Evolutionary conservation across 2,797 vertebrate species (phyloP).

Genomic region (Smutsia temminckii): DNA sequence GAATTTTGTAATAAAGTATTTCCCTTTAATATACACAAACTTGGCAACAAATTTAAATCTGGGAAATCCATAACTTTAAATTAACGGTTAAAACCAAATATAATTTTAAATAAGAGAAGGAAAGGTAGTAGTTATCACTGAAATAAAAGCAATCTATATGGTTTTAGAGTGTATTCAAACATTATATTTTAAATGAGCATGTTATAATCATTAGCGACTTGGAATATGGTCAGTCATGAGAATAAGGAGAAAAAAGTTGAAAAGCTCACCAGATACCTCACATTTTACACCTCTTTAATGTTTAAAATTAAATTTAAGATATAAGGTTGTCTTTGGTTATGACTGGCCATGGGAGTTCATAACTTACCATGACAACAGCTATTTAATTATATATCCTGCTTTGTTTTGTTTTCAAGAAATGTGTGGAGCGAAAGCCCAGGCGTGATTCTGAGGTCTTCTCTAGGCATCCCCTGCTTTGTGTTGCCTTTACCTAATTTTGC

Average conservation of each 20-base stretch:
- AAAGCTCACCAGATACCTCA: not conserved
- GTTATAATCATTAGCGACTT: not conserved
- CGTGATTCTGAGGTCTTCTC: not conserved
- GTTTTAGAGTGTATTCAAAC: not conserved
- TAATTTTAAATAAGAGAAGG: conserved; percentile 17
- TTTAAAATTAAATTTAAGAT: conserved; percentile 30
- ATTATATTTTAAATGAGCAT: not conserved
- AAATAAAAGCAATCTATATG: conserved; percentile 11
- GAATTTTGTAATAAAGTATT: not conserved
- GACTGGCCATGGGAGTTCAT: not conserved
- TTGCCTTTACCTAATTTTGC: not conserved
- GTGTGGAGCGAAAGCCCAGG: not conserved
- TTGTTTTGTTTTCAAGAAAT: not conserved
- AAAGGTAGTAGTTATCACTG: not conserved
- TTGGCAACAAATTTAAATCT: not conserved
- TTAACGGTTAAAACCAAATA: not conserved
- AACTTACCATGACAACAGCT: not conserved
- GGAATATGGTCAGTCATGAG: not conserved
- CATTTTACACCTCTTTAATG: not conserved
- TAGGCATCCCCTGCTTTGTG: not conserved
- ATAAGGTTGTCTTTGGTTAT: not conserved
- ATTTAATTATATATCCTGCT: not conserved
- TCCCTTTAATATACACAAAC: not conserved
- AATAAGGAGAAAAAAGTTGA: not conserved
- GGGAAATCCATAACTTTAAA: not conserved